A percentile compares a stretch with the other conserved stretches of the same genome.
These are phyloP conservation scores for Apantesis nais DNA, from an alignment of 2,888 invertebrate species.

Conservation along the genomic window DNA sequence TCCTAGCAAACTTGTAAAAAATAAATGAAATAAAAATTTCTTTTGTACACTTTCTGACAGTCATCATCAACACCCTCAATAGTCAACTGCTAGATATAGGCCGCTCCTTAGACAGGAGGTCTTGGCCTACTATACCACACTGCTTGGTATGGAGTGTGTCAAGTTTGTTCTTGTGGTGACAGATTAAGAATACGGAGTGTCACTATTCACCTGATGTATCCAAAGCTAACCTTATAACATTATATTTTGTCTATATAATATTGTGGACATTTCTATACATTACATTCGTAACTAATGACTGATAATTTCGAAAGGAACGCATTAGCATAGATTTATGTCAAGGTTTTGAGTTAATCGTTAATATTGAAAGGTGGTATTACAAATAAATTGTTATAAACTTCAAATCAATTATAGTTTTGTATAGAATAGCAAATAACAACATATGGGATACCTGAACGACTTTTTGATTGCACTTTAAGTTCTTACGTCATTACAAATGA, in stretches of 20 bases:
- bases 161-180: too few species aligned
- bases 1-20: too few species aligned
- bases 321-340: constrained; percentile 10
- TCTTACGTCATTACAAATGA: not conserved
- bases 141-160: too few species aligned
- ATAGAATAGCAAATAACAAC: not conserved
- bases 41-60: too few species aligned
- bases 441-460: not conserved
- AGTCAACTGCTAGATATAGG: too few species aligned
- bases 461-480: not conserved
- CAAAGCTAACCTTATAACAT: not conserved
- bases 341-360: not conserved
- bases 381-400: not conserved
- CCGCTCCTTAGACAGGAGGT: too few species aligned
- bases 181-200: too few species aligned
- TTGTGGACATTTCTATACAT: not conserved
- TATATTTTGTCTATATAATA: not conserved
- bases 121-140: too few species aligned
- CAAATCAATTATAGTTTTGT: not conserved
- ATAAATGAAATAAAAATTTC: too few species aligned
- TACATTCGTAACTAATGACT: not conserved
- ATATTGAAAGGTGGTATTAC: constrained; percentile 1
- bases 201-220: too few species aligned
- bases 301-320: constrained; percentile 1
- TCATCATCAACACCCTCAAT: too few species aligned